Conservation (phyloP, 2,888 invertebrate genomes). For the Pilophorus perplexus region DNA sequence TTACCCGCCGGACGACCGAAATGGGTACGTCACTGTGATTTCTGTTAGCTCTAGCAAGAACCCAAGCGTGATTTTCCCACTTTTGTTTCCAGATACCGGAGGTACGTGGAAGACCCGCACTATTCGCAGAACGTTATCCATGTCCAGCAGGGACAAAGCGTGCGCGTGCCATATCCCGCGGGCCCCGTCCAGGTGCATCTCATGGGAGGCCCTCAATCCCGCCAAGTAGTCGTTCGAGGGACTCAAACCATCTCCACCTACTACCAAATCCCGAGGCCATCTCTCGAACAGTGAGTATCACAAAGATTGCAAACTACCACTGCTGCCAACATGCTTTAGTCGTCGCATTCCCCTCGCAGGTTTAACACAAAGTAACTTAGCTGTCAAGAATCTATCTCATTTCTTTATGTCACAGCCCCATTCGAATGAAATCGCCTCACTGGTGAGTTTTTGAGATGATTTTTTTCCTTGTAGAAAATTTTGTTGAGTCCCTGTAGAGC, state of each 20-base stretch:
- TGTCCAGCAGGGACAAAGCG: constrained; percentile 41
- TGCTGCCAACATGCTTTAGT: too few species aligned
- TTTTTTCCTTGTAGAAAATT: too few species aligned
- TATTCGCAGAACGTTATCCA: constrained; percentile 41
- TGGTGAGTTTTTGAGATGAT: constrained; percentile 21
- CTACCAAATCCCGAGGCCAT: constrained; percentile 46
- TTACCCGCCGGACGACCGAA: constrained; percentile 54
- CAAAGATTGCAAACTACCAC: too few species aligned
- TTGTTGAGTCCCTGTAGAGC: too few species aligned
- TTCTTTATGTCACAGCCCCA: constrained; percentile 4
- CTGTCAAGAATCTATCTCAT: not conserved
- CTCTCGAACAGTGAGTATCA: constrained; percentile 29
- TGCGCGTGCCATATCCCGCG: constrained; percentile 53
- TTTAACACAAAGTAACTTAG: too few species aligned
- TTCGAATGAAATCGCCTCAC: constrained; percentile 28
- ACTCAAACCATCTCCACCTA: constrained; percentile 50
- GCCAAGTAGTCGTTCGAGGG: constrained; percentile 50
- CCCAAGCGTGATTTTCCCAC: not conserved
- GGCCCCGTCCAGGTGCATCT: constrained; percentile 54
- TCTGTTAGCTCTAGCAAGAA: not conserved
- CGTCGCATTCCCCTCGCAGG: too few species aligned
- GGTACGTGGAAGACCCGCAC: constrained; percentile 38
- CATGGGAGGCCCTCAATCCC: constrained; percentile 50
- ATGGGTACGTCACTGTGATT: constrained; percentile 13
- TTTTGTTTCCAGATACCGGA: too few species aligned